Conservation (phyloP, 2,888 invertebrate species). For the Athalia circularis region DNA sequence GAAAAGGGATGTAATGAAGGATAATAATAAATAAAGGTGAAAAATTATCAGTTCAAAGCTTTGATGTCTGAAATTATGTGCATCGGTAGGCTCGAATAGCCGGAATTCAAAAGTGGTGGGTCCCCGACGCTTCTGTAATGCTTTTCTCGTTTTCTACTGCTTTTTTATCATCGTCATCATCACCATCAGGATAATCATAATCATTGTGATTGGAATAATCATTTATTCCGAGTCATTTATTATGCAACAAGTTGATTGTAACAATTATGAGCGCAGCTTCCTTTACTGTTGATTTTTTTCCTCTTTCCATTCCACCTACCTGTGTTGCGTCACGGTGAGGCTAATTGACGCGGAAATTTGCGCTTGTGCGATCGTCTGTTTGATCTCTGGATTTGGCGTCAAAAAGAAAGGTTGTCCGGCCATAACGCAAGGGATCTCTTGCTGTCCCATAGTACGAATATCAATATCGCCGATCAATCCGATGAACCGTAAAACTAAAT, state of each 20-base stretch:
- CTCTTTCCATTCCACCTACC: not conserved
- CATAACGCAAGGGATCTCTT: slow-evolving; percentile 3
- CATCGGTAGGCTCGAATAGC: slow-evolving; percentile 5
- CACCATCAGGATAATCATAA: too few relatives aligned
- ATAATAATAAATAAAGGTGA: not conserved
- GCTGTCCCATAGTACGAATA: not conserved
- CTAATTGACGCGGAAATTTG: not conserved
- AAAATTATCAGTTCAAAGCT: slow-evolving; percentile 33
- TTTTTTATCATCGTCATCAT: not conserved
- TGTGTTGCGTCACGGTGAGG: not conserved
- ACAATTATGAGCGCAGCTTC: not conserved
- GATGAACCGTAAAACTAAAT: not conserved
- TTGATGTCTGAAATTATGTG: slow-evolving; percentile 23
- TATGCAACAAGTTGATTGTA: slow-evolving; percentile 5
- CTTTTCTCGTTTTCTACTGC: not conserved
- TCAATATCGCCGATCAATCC: not conserved
- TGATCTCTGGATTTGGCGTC: slow-evolving; percentile 9
- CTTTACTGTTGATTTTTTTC: too few relatives aligned
- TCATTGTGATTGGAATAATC: too few relatives aligned
- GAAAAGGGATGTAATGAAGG: not conserved
- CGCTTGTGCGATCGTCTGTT: slow-evolving; percentile 25
- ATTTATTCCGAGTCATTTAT: slow-evolving; percentile 20
- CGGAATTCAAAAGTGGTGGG: slow-evolving; percentile 5
- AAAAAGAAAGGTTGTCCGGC: not conserved
- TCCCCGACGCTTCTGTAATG: slow-evolving; percentile 12